Evolutionary conservation across 2,113 vertebrate genomes (phyloP).

Genomic region (Elephas maximus): DNA sequence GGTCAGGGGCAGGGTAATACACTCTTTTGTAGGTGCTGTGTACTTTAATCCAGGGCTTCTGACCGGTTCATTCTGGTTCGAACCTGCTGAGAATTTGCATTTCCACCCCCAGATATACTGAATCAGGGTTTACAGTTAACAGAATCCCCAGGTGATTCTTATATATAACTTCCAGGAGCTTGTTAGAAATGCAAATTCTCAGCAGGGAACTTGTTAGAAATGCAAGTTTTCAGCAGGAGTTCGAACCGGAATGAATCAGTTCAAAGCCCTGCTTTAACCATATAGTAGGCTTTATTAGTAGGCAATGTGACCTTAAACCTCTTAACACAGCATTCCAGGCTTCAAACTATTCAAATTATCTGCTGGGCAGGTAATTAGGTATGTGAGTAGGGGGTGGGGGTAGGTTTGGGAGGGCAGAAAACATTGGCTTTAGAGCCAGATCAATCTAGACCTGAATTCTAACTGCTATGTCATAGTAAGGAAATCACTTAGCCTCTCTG

Average conservation of each 20-base stretch:
- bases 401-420: background rate
- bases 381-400: background rate
- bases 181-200: too few relatives aligned
- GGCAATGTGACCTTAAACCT: background rate
- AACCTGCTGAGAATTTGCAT: too few relatives aligned
- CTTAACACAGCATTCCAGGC: background rate
- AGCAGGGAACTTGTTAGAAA: too few relatives aligned
- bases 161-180: too few relatives aligned
- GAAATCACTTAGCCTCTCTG: conserved; percentile 36
- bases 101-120: too few relatives aligned
- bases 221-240: too few relatives aligned
- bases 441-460: conserved; percentile 15
- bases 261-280: background rate
- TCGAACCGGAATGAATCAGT: too few relatives aligned
- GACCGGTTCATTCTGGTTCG: too few relatives aligned
- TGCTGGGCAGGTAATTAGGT: background rate
- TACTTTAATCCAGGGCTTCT: background rate
- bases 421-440: background rate
- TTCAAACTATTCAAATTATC: background rate
- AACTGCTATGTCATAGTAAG: background rate
- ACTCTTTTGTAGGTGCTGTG: background rate
- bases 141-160: too few relatives aligned
- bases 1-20: background rate
- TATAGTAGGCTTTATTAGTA: background rate
- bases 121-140: too few relatives aligned